Percentiles rank a stretch among this genome's conserved stretches.
Evolutionary conservation across 2,888 invertebrate species (phyloP).

Genomic region (Pantelozetes paolii): DNA sequence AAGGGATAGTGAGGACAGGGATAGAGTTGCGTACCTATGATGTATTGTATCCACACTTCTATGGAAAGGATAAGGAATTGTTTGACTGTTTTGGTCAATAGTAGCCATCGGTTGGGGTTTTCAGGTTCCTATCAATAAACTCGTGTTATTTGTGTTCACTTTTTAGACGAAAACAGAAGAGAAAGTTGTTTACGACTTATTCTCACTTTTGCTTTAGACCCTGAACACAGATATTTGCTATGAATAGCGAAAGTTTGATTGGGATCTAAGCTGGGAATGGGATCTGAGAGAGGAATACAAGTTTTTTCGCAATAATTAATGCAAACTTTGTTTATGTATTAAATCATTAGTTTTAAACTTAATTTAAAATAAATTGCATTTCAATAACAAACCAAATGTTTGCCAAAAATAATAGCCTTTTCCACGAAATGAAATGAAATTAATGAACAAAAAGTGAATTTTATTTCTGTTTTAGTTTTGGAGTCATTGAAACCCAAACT

Average conservation of each 20-base stretch:
- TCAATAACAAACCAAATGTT: neutral
- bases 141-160: neutral
- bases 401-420: too few species aligned
- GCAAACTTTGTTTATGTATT: too few species aligned
- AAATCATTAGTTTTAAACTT: neutral
- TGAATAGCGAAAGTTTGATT: neutral
- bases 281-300: too few species aligned
- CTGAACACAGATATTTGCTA: neutral
- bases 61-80: slow-evolving; percentile 24
- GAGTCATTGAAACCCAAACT: too few species aligned
- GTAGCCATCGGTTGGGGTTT: slow-evolving; percentile 5
- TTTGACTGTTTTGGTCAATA: slow-evolving; percentile 14
- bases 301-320: too few species aligned
- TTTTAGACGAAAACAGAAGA: slow-evolving; percentile 23
- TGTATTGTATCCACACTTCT: neutral
- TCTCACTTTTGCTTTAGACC: slow-evolving; percentile 19
- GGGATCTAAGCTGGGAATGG: too few species aligned
- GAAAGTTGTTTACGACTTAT: slow-evolving; percentile 33
- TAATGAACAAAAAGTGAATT: too few species aligned
- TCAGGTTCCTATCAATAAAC: slow-evolving; percentile 2
- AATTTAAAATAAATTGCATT: neutral
- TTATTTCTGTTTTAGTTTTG: too few species aligned
- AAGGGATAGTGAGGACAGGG: neutral
- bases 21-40: neutral
- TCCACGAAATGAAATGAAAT: too few species aligned